A percentile compares a stretch with the other conserved stretches of the same genome.
These are phyloP conservation scores for Drosophila mauritiana DNA, from an alignment of 1,140 invertebrate species.

Conservation along the genomic window DNA sequence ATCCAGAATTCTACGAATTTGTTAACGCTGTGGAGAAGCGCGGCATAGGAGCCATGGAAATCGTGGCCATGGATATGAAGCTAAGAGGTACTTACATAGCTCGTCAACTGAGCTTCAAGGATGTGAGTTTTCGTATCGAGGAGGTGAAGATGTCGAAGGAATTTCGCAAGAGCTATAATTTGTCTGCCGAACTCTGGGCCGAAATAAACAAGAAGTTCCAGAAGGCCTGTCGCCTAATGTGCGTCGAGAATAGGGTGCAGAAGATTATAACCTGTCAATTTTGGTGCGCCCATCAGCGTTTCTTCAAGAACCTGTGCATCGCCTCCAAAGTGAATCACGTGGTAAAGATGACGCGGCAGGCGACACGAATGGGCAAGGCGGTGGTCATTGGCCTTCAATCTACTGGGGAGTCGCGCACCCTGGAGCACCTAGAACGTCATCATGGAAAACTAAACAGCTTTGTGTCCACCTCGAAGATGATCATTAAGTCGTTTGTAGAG, in stretches of 20 bases:
- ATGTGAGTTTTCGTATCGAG: slow-evolving; percentile 97
- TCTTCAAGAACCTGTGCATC: slow-evolving; percentile 99
- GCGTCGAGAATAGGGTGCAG: slow-evolving; percentile 95
- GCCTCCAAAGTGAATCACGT: slow-evolving; percentile 97
- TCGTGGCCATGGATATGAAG: slow-evolving; percentile 99
- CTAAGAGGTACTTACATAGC: slow-evolving; percentile 99
- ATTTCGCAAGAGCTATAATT: slow-evolving; percentile 96
- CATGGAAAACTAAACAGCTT: slow-evolving; percentile 98
- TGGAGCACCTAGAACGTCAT: slow-evolving; percentile 97
- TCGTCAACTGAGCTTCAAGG: slow-evolving; percentile 98
- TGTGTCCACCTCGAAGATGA: slow-evolving; percentile 98
- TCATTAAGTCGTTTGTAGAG: slow-evolving; percentile 96
- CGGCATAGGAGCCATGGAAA: slow-evolving; percentile 99
- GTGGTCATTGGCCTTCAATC: slow-evolving; percentile 99
- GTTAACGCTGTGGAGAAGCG: slow-evolving; percentile 98
- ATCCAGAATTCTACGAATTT: slow-evolving; percentile 97
- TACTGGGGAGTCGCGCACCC: slow-evolving; percentile 97
- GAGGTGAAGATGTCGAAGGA: slow-evolving; percentile 95
- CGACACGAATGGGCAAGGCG: slow-evolving; percentile 97
- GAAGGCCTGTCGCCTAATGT: slow-evolving; percentile 96
- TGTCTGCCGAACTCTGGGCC: slow-evolving; percentile 97
- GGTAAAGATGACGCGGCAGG: slow-evolving; percentile 92
- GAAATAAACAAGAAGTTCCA: slow-evolving; percentile 96
- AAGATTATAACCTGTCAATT: slow-evolving; percentile 99
- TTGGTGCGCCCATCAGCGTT: slow-evolving; percentile 99